Evolutionary conservation across 2,113 vertebrate species (phyloP), one percentile per base, ranked within the genome.

Genomic region (Thamnophis sirtalis): DNA sequence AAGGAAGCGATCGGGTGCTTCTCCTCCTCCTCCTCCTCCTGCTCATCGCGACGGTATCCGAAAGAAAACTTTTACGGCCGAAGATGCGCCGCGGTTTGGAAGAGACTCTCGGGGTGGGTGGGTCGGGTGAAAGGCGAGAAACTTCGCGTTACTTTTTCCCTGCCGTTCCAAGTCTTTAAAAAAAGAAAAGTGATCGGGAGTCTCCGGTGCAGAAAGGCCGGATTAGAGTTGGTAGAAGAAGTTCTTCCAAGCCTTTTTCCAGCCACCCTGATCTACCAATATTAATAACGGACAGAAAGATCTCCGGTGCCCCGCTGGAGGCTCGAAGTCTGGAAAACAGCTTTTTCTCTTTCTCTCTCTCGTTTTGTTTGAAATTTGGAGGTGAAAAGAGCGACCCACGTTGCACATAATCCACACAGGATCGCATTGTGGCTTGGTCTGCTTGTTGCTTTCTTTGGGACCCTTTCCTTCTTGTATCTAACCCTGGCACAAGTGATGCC

Each of bases 21-120:
- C 86, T n/a, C 9, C n/a, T 55, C 7, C 19, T 15, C 0, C 26
- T 26, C 15, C 8, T 50, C 22, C 5, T 28, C 5, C 56, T 58
- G 56, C 5, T 48, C 1, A 48, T 50, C 85, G 11, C 1, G 1
- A 50, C 49, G 21, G 24, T 51, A 13, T 0, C 0, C 38, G 2
- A 11, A 0, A 0, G 93, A 92, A 0, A 0, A 1, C 60, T 0
- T 0, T 17, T 2, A 60, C 2, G 90, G 85, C 17, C 0, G 58
- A 92, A 4, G 33, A 50, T 63, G 87, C 73, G 89, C 58, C 6
- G 80, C 48, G 0, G 0, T 0, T 84, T 49, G 15, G 33, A 6
- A 10, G 11, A 38, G 9, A n/a, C 10, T 38, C 24, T 4, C 10
- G 24, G 9, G 2, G 5, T 10, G 43, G 48, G 60, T 50, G 19